phyloP scores from a whole-genome alignment of 2,797 vertebrate genomes.

The Crenichthys baileyi region DNA sequence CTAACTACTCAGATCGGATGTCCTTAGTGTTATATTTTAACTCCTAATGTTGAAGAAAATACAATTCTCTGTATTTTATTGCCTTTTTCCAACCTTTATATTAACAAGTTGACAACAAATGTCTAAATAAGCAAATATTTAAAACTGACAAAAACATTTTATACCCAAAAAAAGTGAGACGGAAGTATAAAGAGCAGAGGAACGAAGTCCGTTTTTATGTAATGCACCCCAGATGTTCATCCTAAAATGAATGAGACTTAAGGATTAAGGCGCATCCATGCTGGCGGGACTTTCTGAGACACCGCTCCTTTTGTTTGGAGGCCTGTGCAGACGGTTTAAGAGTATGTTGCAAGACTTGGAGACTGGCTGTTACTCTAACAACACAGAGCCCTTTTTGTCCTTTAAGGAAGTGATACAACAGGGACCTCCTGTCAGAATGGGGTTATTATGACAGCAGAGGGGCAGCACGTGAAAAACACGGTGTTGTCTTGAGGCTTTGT shows the following conservation, averaged over 20 bases:
- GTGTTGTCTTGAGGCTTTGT: slow-evolving; percentile 44
- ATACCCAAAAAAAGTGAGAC: not conserved
- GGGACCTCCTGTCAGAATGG: slow-evolving; percentile 36
- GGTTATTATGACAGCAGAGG: slow-evolving; percentile 40
- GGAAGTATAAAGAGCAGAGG: not conserved
- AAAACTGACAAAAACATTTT: not conserved
- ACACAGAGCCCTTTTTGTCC: slow-evolving; percentile 72
- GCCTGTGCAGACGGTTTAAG: slow-evolving; percentile 30
- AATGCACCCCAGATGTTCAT: slow-evolving; percentile 45
- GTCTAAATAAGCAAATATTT: not conserved
- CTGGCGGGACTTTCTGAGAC: slow-evolving; percentile 43
- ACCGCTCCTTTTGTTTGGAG: slow-evolving; percentile 63
- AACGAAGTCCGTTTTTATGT: slow-evolving; percentile 18
- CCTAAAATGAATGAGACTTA: slow-evolving; percentile 14
- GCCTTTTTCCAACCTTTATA: not conserved
- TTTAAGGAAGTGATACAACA: slow-evolving; percentile 70
- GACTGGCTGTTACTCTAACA: slow-evolving; percentile 44
- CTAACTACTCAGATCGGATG: not conserved
- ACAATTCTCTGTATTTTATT: not conserved
- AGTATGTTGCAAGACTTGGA: slow-evolving; percentile 39
- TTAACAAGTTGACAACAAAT: not conserved
- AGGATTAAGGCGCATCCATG: slow-evolving; percentile 12
- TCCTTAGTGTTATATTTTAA: too few relatives aligned
- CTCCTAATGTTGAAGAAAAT: not conserved
- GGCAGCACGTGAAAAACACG: slow-evolving; percentile 40